Conservation (phyloP, 23 tunicate species). For the Oikopleura vanhoeffeni region DNA sequence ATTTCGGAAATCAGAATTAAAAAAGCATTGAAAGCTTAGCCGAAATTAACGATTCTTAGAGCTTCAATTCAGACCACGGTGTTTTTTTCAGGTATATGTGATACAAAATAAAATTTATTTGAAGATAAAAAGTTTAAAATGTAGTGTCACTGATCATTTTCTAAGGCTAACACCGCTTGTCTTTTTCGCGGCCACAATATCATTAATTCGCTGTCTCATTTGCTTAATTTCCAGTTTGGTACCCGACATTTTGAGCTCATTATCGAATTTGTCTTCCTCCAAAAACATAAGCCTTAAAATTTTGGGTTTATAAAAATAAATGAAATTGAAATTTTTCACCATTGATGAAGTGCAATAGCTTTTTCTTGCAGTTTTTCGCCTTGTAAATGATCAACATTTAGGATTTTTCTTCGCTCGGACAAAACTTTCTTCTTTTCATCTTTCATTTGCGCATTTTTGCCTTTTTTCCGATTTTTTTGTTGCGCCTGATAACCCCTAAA, state of each 20-base stretch:
- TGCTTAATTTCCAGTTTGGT: neutral
- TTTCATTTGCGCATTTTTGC: neutral
- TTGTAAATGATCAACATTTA: neutral
- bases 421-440: neutral
- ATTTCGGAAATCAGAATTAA: too few species aligned
- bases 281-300: neutral
- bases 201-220: neutral
- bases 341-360: neutral
- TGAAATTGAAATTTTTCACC: too few species aligned
- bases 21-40: too few species aligned
- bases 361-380: neutral
- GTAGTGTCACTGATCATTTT: too few species aligned
- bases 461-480: neutral
- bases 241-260: neutral
- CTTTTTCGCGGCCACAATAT: neutral
- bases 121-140: too few species aligned
- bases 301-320: too few species aligned
- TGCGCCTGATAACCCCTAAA: neutral
- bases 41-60: too few species aligned
- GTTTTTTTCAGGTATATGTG: too few species aligned
- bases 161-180: too few species aligned
- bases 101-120: too few species aligned
- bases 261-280: neutral
- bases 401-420: neutral
- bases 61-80: too few species aligned